Evolutionary conservation across 1,140 invertebrate species (phyloP).

Genomic region (Listronotus bonariensis): DNA sequence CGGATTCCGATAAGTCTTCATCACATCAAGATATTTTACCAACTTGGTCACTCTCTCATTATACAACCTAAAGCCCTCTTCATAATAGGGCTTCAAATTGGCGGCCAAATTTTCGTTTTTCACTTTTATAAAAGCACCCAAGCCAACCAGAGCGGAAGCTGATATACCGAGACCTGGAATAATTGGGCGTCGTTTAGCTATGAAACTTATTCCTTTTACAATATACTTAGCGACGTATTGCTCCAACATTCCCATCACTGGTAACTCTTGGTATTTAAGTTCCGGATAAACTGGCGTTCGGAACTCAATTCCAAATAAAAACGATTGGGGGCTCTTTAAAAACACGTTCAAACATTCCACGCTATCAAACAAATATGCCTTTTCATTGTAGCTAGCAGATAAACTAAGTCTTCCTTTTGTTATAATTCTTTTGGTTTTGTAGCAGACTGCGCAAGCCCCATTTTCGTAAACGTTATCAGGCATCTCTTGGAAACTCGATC

Average conservation of each 20-base stretch:
- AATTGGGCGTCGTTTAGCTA: constrained; percentile 60
- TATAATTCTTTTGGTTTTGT: constrained; percentile 58
- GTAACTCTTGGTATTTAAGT: constrained; percentile 56
- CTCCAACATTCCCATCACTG: constrained; percentile 62
- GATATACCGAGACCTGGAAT: constrained; percentile 59
- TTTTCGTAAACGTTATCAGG: constrained; percentile 55
- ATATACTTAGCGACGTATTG: constrained; percentile 60
- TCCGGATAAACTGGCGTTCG: constrained; percentile 53
- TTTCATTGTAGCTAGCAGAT: constrained; percentile 56
- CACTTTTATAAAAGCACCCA: constrained; percentile 62
- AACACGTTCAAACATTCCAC: constrained; percentile 59
- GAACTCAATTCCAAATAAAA: constrained; percentile 54
- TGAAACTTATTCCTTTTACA: constrained; percentile 58
- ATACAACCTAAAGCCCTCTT: constrained; percentile 52
- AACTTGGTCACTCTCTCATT: constrained; percentile 54
- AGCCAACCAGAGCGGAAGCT: constrained; percentile 58
- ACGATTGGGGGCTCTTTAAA: constrained; percentile 55
- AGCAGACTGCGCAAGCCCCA: constrained; percentile 64
- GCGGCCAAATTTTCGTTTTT: constrained; percentile 53
- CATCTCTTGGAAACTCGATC: constrained; percentile 53
- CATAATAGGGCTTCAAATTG: constrained; percentile 51
- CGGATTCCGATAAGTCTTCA: constrained; percentile 58
- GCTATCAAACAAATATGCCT: constrained; percentile 62
- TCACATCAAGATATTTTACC: constrained; percentile 54
- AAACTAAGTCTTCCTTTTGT: constrained; percentile 54